phyloP scores from a whole-genome alignment of 2,888 invertebrate genomes.

The Dynastes maya region DNA sequence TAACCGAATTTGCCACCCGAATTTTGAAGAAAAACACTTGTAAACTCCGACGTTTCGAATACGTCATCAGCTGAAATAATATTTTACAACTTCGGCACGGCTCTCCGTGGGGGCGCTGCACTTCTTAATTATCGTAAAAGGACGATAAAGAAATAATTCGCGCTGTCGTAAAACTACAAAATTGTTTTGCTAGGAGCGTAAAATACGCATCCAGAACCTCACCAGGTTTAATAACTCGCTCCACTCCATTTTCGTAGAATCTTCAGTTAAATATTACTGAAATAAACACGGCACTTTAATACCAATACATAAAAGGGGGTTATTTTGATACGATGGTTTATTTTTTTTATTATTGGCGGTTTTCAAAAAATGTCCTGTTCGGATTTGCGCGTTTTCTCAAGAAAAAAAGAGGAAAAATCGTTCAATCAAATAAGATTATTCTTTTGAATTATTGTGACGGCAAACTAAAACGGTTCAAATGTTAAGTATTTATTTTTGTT shows the following conservation, averaged over 20 bases:
- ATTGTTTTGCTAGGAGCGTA: slow-evolving; percentile 34
- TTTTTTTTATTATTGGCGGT: not conserved
- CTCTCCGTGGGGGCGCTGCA: not conserved
- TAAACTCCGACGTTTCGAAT: slow-evolving; percentile 28
- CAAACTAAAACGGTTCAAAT: too few relatives aligned
- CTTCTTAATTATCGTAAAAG: slow-evolving; percentile 41
- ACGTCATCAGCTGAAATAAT: slow-evolving; percentile 29
- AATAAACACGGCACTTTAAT: slow-evolving; percentile 24
- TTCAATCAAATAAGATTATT: not conserved
- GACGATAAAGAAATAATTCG: slow-evolving; percentile 41
- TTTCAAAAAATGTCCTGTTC: too few relatives aligned
- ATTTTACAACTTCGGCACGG: slow-evolving; percentile 30
- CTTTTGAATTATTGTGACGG: too few relatives aligned
- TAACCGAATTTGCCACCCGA: slow-evolving; percentile 13
- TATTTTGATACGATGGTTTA: not conserved
- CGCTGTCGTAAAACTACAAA: slow-evolving; percentile 26
- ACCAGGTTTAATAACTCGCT: slow-evolving; percentile 14
- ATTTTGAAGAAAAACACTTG: slow-evolving; percentile 17
- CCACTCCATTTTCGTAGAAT: slow-evolving; percentile 21
- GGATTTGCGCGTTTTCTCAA: not conserved
- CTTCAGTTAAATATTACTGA: slow-evolving; percentile 24
- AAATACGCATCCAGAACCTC: not conserved
- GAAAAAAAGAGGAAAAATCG: not conserved
- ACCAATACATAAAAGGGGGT: slow-evolving; percentile 8
- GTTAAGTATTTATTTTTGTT: too few relatives aligned